Percentiles rank a stretch among this genome's conserved stretches.
Evolutionary conservation across 1,140 invertebrate genomes (phyloP).

Genomic region (Sinonovacula constricta): DNA sequence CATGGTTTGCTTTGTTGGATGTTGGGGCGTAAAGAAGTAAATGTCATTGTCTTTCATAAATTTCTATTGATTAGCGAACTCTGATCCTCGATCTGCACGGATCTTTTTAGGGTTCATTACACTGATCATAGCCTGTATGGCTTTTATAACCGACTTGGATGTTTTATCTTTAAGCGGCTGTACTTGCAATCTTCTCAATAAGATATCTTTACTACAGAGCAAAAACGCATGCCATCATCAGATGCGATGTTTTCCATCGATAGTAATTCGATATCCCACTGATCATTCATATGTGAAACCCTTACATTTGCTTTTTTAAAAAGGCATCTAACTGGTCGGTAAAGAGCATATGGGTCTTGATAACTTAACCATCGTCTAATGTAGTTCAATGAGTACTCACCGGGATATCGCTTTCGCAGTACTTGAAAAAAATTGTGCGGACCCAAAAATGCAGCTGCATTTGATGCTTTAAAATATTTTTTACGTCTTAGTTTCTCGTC

Average conservation of each 20-base stretch:
- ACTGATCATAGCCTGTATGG: slow-evolving; percentile 32
- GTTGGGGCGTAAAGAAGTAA: slow-evolving; percentile 31
- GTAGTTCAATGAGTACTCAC: slow-evolving; percentile 1
- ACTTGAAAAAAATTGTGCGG: background rate
- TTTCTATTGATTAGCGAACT: slow-evolving; percentile 36
- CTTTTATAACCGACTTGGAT: slow-evolving; percentile 43
- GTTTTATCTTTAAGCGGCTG: slow-evolving; percentile 49
- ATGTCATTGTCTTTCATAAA: slow-evolving; percentile 28
- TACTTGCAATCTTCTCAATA: slow-evolving; percentile 42
- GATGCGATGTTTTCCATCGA: slow-evolving; percentile 27
- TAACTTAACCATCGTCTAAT: slow-evolving; percentile 26
- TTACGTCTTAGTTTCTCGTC: background rate
- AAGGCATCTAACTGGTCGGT: background rate
- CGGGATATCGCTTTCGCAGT: slow-evolving; percentile 5
- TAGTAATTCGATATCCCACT: slow-evolving; percentile 44
- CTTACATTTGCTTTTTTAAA: slow-evolving; percentile 30
- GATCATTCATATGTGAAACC: slow-evolving; percentile 24
- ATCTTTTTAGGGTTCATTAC: background rate
- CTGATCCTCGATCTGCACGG: slow-evolving; percentile 39
- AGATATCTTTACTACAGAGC: slow-evolving; percentile 34
- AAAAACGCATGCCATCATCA: slow-evolving; percentile 21
- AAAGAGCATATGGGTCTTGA: slow-evolving; percentile 39
- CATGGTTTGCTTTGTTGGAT: slow-evolving; percentile 44
- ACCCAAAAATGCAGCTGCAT: slow-evolving; percentile 1
- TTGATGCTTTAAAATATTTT: slow-evolving; percentile 9